Base-by-base conservation (phyloP, 2,888 invertebrate species). In the Azorinus chamasolen region DNA sequence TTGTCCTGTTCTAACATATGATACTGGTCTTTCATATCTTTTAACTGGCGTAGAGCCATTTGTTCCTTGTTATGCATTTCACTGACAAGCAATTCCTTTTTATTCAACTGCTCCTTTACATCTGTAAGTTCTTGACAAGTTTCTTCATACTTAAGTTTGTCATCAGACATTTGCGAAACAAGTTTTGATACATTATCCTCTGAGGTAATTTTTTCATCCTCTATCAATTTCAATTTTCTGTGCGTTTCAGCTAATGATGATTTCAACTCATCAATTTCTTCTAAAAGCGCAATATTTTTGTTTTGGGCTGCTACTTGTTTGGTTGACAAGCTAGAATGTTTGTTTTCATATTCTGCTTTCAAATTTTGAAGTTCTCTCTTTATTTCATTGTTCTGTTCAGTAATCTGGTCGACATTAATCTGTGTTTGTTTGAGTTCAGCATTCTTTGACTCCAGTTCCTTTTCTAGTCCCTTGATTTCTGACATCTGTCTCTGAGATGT, bases 21-120 rank as follows among this genome's bases (percentile, higher is more conserved):
- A 76, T 86, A 89, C 45, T 89, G 87, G 8, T 86, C 78, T 51
- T 86, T 64, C 55, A 85, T 62, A 22, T 86, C 86, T 22, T 53
- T 32, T 20, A 83, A 25, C 58, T 88, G 78, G 41, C 82, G 78
- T 48, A 86, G 78, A 8, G 83, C 57, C 24, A 76, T 78, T 24
- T 45, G 41, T 22, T 69, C 62, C 41, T 75, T 78, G 10, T 53
- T 59, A 27, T 73, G 55, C 2, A 62, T 27, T 27, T 66, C 68
- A 41, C 78, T 69, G 14, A 77, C 51, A 24, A 65, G 65, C 32
- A 68, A 39, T 55, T 73, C 63, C 27, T 54, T 45, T 41, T 76
- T 58, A 46, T 37, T 39, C 18, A 78, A 57, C 41, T 76, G 54
- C 24, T 59, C 46, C 54, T 79, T 63, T 32, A 84, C 20, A 41